Evolutionary conservation across 1,140 invertebrate genomes (phyloP).

Genomic region (Thaumatotibia leucotreta): DNA sequence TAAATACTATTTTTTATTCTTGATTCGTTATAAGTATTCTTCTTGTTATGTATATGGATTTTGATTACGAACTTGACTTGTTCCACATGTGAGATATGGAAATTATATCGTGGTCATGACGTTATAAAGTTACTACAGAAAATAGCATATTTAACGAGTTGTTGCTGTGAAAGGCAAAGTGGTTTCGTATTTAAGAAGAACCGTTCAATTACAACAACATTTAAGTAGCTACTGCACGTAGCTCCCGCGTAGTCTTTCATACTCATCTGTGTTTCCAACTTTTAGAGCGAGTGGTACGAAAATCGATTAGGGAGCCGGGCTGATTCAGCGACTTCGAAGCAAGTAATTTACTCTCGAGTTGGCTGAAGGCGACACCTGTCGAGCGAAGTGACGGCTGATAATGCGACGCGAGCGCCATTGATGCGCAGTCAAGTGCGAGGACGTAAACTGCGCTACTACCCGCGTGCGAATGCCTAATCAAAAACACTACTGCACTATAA

Average conservation of each 20-base stretch:
- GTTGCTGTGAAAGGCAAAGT: too few relatives aligned
- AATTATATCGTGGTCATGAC: too few relatives aligned
- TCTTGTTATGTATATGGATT: too few relatives aligned
- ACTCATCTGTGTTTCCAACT: slow-evolving; percentile 45
- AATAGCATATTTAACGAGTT: too few relatives aligned
- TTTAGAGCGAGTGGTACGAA: slow-evolving; percentile 56
- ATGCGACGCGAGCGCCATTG: slow-evolving; percentile 71
- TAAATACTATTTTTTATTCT: too few relatives aligned
- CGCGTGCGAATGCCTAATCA: slow-evolving; percentile 6
- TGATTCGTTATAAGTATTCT: too few relatives aligned
- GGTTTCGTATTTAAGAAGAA: too few relatives aligned
- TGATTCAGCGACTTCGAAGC: slow-evolving; percentile 73
- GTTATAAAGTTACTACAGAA: too few relatives aligned
- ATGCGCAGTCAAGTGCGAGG: slow-evolving; percentile 58
- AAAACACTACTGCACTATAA: not conserved
- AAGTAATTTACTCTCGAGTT: slow-evolving; percentile 76
- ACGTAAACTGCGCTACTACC: slow-evolving; percentile 39
- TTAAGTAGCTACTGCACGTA: not conserved
- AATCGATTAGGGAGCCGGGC: slow-evolving; percentile 71
- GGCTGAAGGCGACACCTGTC: slow-evolving; percentile 75
- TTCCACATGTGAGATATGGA: too few relatives aligned
- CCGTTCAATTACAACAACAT: too few relatives aligned
- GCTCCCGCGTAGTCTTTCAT: slow-evolving; percentile 32
- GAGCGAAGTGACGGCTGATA: slow-evolving; percentile 71
- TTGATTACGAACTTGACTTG: too few relatives aligned